These are phyloP conservation scores for Ceratoteleas bidentatus DNA, from an alignment of 1,140 invertebrate species.

Conservation along the genomic window DNA sequence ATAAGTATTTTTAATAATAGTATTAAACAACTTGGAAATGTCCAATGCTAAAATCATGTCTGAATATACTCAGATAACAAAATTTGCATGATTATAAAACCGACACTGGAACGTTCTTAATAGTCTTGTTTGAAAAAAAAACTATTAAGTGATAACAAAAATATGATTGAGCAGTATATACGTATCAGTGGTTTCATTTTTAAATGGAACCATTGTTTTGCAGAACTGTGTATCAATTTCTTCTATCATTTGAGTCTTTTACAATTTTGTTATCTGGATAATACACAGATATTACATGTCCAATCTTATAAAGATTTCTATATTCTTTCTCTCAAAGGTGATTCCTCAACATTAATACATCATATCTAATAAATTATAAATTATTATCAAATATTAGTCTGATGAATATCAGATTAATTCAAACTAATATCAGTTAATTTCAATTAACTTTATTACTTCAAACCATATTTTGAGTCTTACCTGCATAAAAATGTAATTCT, in stretches of 20 bases:
- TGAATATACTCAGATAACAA: not conserved
- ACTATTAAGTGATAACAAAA: too few species aligned
- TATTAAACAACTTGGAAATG: not conserved
- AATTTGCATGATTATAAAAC: not conserved
- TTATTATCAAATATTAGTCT: too few species aligned
- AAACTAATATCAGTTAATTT: too few species aligned
- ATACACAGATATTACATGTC: not conserved
- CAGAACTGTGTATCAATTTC: too few species aligned
- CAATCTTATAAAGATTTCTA: constrained; percentile 7
- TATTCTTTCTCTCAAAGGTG: not conserved
- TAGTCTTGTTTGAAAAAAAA: not conserved
- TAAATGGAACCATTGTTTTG: too few species aligned
- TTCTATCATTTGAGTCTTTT: not conserved
- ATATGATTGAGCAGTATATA: too few species aligned
- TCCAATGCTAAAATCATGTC: not conserved
- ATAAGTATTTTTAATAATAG: not conserved
- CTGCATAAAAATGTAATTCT: too few species aligned
- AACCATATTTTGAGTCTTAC: too few species aligned
- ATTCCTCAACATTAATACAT: not conserved
- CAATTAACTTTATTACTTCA: too few species aligned
- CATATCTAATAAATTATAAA: not conserved
- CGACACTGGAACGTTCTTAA: not conserved
- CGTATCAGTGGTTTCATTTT: too few species aligned
- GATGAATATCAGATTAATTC: too few species aligned
- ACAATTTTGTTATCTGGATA: constrained; percentile 2